Percentiles rank a stretch among this genome's conserved stretches.
Conservation (phyloP, 1,140 invertebrate species). For the Nomia melanderi region DNA sequence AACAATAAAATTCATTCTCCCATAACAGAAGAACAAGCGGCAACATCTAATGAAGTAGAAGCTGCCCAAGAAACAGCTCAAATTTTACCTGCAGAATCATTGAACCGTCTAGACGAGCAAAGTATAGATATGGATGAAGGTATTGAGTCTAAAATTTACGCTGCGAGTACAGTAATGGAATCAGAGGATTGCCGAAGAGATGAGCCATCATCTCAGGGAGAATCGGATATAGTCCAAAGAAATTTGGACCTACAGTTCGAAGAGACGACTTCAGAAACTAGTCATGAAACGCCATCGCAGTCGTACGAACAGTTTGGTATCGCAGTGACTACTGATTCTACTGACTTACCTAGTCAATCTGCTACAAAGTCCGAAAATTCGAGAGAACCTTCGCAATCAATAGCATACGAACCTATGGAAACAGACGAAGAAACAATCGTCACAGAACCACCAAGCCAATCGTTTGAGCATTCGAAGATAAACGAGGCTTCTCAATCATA, state of each 20-base stretch:
- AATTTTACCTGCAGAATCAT: constrained; percentile 38
- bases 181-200: constrained; percentile 43
- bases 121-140: constrained; percentile 60
- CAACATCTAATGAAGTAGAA: constrained; percentile 49
- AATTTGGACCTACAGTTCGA: constrained; percentile 61
- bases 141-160: constrained; percentile 47
- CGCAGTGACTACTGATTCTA: constrained; percentile 54
- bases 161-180: constrained; percentile 34
- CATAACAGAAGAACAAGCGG: constrained; percentile 34
- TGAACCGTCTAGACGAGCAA: constrained; percentile 36
- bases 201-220: constrained; percentile 63
- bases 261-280: constrained; percentile 63
- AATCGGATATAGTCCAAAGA: constrained; percentile 25
- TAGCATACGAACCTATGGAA: constrained; percentile 69
- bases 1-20: constrained; percentile 12
- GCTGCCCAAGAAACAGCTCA: constrained; percentile 9
- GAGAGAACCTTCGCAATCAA: constrained; percentile 68
- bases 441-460: constrained; percentile 72
- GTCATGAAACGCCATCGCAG: constrained; percentile 74
- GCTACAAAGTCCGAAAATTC: constrained; percentile 71
- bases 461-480: constrained; percentile 71
- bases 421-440: constrained; percentile 59
- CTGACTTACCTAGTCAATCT: constrained; percentile 75
- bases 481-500: constrained; percentile 71
- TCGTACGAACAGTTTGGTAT: constrained; percentile 72